Percentiles rank a stretch among this genome's conserved stretches.
Evolutionary conservation across 2,113 vertebrate species (phyloP).

Genomic region (Callipepla squamata): DNA sequence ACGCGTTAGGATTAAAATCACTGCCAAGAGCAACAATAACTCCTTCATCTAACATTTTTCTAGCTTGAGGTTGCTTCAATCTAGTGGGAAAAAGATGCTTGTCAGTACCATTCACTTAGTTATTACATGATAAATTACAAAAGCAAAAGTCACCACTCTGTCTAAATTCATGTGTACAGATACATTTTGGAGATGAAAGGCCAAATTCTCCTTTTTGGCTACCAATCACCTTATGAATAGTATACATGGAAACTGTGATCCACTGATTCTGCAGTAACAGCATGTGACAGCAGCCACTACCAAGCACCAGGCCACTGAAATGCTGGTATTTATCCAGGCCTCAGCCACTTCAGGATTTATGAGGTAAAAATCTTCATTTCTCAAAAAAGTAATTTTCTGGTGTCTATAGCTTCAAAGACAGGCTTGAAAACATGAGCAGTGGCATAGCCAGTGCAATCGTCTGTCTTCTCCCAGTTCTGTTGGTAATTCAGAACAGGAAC

Average conservation of each 20-base stretch:
- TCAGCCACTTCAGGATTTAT: neutral
- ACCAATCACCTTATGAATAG: neutral
- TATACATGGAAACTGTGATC: neutral
- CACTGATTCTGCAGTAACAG: neutral
- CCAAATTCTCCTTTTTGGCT: neutral
- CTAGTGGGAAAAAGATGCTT: conserved; percentile 66
- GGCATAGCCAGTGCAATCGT: neutral
- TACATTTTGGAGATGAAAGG: neutral
- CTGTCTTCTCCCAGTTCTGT: fast-evolving
- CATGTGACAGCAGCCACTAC: neutral
- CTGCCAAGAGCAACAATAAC: conserved; percentile 95
- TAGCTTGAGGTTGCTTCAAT: conserved; percentile 90
- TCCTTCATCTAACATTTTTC: conserved; percentile 93
- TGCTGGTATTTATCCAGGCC: neutral
- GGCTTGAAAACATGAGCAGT: neutral
- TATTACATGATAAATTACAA: neutral
- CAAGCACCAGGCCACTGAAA: neutral
- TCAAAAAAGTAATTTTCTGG: neutral
- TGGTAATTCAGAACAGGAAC: neutral
- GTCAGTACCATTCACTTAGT: neutral
- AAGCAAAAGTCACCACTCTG: neutral
- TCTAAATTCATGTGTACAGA: neutral
- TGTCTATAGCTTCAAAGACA: neutral
- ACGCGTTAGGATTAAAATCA: conserved; percentile 98
- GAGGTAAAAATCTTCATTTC: neutral